Evolutionary conservation across 2,888 invertebrate genomes (phyloP), one percentile per base, ranked within the genome.

Genomic region (Anodontia alba): DNA sequence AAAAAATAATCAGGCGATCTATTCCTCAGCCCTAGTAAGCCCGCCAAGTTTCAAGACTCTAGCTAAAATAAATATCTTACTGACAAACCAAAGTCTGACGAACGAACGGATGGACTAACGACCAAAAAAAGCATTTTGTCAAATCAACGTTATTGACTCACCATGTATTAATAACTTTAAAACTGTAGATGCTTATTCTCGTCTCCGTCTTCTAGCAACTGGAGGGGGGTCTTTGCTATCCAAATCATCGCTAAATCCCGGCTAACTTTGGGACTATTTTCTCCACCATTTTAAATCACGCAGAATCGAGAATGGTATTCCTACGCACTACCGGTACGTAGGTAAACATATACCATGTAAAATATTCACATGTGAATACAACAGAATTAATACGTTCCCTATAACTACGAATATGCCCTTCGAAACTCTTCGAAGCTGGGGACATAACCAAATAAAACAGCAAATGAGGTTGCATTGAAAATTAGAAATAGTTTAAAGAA

Each of bases 311-410:
- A 46, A 46, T 46, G 46, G 17, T 46, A 46, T 46, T 46, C 46
- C 46, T 46, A 46, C 46, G 46, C 46, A 46, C 54, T 54, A 54
- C 54, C 54, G 54, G 54, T 54, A 26, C 26, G 10, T 23, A 26
- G 54, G 54, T 54, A 54, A 54, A 54, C 54, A 54, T 54, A 54
- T 54, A 54, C 54, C 29, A 54, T 54, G 54, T 54, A 54, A 54
- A 54, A 46, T 46, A 54, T 54, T 54, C 26, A 29, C 20, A 29
- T 26, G 3, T 29, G 26, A 54, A 54, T 54, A 29, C 7, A 54
- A 54, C 2, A 15, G 46, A 29, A 54, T 54, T 26, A 54, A 54
- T 54, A 54, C 54, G 29, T 54, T 54, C 54, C 54, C n/a, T 26
- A 26, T 54, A 54, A 26, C 54, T 54, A 54, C 7, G 54, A 54